phyloP scores from a whole-genome alignment of 2,113 vertebrate species.

The Lamprotornis superbus region DNA sequence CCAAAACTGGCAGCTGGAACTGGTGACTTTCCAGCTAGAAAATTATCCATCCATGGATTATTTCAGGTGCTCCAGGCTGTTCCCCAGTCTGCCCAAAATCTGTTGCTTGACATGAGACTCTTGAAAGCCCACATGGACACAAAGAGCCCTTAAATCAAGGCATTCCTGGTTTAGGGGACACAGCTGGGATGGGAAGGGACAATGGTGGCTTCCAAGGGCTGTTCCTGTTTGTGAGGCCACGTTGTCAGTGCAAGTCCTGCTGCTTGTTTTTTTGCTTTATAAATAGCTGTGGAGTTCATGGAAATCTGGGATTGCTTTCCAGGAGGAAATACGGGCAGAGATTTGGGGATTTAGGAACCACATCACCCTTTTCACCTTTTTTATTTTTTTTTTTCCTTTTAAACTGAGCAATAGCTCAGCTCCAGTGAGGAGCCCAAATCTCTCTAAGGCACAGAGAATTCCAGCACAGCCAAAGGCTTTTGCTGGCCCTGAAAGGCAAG shows the following conservation, averaged over 20 bases:
- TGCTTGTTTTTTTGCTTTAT: background rate
- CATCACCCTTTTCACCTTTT: rapidly evolving
- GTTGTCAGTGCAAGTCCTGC: background rate
- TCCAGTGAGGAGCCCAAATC: rapidly evolving
- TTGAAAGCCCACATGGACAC: rapidly evolving
- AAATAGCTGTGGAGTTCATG: background rate
- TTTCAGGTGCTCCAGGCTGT: background rate
- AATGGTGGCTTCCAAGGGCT: background rate
- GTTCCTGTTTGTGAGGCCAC: background rate
- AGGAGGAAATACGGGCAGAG: background rate
- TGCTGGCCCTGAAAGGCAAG: slow-evolving; percentile 27
- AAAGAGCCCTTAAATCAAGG: no score
- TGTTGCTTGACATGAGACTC: rapidly evolving
- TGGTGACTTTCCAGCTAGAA: background rate
- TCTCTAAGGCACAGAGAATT: rapidly evolving
- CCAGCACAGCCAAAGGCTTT: background rate
- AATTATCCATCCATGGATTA: rapidly evolving
- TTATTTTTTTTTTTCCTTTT: background rate
- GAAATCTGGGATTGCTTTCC: background rate
- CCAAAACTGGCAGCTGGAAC: background rate
- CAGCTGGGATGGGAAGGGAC: background rate
- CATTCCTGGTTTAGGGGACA: rapidly evolving
- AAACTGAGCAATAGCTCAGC: rapidly evolving
- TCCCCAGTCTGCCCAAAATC: background rate
- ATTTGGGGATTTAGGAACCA: background rate